Base-by-base conservation (phyloP, 2,888 invertebrate genomes). In the Ecdyonurus torrentis region DNA sequence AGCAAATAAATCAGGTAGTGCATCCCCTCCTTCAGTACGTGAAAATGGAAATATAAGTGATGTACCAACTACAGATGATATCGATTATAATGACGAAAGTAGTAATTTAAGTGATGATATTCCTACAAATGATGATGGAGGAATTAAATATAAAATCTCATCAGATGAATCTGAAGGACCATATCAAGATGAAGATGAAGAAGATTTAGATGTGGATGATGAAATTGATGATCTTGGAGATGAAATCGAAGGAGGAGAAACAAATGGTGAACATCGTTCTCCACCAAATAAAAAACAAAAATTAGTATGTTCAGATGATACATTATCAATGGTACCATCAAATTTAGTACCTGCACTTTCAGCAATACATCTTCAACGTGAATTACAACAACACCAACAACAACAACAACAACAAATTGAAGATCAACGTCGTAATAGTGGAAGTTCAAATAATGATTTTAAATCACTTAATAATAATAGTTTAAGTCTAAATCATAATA, bases 361-460 rank as follows among this genome's bases (percentile, higher is more conserved):
- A 63, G 70, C 73, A 25, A 68, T 74, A 71, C 78, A 80, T 71
- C 76, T 82, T 65, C 82, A 82, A 69, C 79, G 78, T 72, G 79
- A 81, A 69, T 79, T 78, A 71, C 73, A 79, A 64, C 77, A 69
- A 70, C 77, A 78, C 69, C 67, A 77, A 76, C 64, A 83, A 83
- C 71, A 81, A 82, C 69, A 85, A 23, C 64, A 63, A 60, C 62
- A 66, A 60, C 83, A 73, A 77, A 77, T 63, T 59, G 64, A 65
- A 61, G 62, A 66, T 52, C 63, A 63, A 63, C 62, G 60, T 58
- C 62, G 64, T 61, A 65, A 66, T 63, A 63, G 66, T 20, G 37
- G 15, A 37, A 37, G 37, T 10, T 15, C 5, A 10, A 15, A 10
- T 37, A 37, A 37, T 37, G 55, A 55, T n/a, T n/a, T 55, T 22